phyloP scores from a whole-genome alignment of 2,113 vertebrate species.

The Antechinus stuartii region DNA sequence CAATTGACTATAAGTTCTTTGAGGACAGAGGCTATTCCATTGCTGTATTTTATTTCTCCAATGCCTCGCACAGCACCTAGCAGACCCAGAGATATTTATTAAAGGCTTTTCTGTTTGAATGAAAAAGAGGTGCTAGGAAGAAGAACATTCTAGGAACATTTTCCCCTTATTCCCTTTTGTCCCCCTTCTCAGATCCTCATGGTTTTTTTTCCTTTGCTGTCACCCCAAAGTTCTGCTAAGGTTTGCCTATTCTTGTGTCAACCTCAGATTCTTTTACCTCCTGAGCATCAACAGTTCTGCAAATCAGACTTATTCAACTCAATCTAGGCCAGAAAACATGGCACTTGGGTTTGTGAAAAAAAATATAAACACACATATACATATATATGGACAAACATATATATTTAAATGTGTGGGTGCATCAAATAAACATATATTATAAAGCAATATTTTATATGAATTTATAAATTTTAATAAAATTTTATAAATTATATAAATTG shows the following conservation, averaged over 20 bases:
- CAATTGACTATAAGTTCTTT: not conserved
- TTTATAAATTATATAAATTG: not conserved
- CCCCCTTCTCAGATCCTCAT: not conserved
- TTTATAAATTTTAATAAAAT: not conserved
- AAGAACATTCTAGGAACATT: not conserved
- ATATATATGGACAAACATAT: no score
- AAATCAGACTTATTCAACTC: not conserved
- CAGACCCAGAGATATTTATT: not conserved
- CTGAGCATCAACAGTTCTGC: not conserved
- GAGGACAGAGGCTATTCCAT: not conserved
- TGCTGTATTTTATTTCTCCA: not conserved
- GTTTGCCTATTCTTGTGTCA: not conserved
- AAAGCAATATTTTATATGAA: not conserved
- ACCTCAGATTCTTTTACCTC: not conserved
- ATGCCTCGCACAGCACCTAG: not conserved
- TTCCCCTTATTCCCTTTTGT: not conserved
- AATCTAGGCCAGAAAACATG: not conserved
- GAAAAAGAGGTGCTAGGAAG: not conserved
- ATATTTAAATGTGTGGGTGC: not conserved
- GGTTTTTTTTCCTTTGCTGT: not conserved
- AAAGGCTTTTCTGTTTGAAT: not conserved
- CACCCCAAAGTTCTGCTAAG: not conserved
- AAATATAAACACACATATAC: no score
- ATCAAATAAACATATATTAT: not conserved
- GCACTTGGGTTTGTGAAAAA: not conserved